These are phyloP conservation scores for Micrasema minimum DNA, from an alignment of 1,140 invertebrate genomes.

Conservation along the genomic window DNA sequence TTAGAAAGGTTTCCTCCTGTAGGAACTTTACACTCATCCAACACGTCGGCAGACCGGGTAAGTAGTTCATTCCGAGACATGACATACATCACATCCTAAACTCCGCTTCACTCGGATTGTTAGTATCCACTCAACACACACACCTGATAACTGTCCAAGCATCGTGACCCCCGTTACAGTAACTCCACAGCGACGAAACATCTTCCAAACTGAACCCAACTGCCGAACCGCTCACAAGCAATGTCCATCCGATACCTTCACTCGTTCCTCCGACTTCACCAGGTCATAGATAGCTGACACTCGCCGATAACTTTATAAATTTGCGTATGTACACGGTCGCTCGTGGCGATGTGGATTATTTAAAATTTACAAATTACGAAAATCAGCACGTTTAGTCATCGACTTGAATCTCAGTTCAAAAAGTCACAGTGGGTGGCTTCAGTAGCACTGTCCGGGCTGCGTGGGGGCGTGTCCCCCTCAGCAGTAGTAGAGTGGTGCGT, in stretches of 20 bases:
- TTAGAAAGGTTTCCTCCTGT: neutral
- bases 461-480: constrained; percentile 63
- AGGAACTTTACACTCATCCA: neutral
- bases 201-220: no score
- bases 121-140: constrained; percentile 14
- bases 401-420: constrained; percentile 41
- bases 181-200: neutral
- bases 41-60: no score
- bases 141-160: constrained; percentile 18
- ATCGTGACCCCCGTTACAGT: neutral
- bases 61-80: no score
- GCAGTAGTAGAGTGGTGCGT: constrained; percentile 63
- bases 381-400: neutral
- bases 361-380: no score
- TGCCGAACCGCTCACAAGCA: no score
- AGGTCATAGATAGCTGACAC: no score
- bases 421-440: neutral
- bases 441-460: constrained; percentile 52
- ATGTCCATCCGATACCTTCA: no score
- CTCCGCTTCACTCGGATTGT: neutral
- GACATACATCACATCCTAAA: neutral
- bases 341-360: no score
- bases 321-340: no score
- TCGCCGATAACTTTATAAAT: no score
- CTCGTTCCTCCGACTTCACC: no score